Conservation (phyloP, 2,888 invertebrate genomes). For the Drosophila demipolita region DNA sequence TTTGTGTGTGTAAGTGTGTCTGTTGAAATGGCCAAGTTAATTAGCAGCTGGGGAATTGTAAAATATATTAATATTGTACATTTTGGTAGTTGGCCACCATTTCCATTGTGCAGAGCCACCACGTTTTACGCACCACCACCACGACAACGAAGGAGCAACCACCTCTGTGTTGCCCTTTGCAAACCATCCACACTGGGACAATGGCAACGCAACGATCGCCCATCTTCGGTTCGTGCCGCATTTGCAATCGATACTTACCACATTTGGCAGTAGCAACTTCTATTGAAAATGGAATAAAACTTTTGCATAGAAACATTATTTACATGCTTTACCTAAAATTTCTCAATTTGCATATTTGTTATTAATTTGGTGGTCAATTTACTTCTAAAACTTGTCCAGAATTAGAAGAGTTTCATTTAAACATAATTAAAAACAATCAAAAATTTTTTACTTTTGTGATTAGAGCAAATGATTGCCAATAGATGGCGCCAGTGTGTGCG, state of each 20-base stretch:
- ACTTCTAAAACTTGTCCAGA: neutral
- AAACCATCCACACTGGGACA: conserved; percentile 50
- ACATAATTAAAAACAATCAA: neutral
- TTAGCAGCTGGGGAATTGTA: conserved; percentile 81
- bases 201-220: conserved; percentile 10
- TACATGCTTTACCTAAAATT: neutral
- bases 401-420: neutral
- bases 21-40: conserved; percentile 65
- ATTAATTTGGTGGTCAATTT: neutral
- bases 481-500: conserved; percentile 18
- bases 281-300: neutral
- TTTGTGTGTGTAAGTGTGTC: conserved; percentile 23
- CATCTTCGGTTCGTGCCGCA: conserved; percentile 26
- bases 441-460: too few species aligned
- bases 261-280: neutral
- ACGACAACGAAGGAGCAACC: neutral
- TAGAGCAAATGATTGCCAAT: neutral
- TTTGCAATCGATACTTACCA: conserved; percentile 41
- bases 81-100: conserved; percentile 52
- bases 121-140: neutral
- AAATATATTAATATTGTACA: conserved; percentile 80
- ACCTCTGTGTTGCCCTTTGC: conserved; percentile 56
- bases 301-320: neutral
- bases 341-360: neutral
- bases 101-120: conserved; percentile 1